These are phyloP conservation scores for Leucopsar rothschildi DNA, from an alignment of 2,113 vertebrate species.

Conservation along the genomic window DNA sequence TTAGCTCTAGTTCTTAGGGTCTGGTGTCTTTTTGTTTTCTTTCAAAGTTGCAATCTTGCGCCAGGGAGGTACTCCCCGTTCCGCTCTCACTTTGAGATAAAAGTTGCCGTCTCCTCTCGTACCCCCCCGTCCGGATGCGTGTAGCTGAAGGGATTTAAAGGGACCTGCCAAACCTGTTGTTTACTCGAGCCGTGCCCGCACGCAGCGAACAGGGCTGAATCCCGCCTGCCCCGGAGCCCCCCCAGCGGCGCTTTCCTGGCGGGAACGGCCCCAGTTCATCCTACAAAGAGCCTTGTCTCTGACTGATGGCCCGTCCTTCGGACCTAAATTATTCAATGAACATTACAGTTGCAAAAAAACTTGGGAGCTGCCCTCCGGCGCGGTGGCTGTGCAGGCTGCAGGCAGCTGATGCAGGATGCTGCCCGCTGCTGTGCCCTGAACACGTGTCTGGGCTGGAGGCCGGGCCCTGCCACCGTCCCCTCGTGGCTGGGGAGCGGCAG, in stretches of 20 bases:
- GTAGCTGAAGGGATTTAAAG: neutral
- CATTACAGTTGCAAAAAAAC: neutral
- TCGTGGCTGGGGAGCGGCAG: neutral
- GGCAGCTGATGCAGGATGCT: neutral
- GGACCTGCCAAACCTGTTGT: conserved; percentile 22
- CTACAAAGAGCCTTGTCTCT: neutral
- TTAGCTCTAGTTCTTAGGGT: neutral
- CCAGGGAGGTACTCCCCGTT: neutral
- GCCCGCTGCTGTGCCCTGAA: neutral
- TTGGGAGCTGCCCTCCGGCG: neutral
- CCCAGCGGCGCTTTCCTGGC: neutral
- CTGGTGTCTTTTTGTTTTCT: neutral
- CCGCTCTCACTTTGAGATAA: neutral
- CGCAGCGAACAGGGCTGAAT: neutral
- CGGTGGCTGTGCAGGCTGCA: neutral
- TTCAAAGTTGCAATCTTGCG: neutral
- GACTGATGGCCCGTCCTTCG: neutral
- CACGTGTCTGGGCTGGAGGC: neutral
- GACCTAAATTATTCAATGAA: neutral
- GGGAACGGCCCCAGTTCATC: neutral
- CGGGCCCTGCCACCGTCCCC: neutral
- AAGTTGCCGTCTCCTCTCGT: neutral
- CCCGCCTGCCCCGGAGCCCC: neutral
- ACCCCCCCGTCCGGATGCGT: neutral
- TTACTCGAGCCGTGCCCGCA: neutral